A percentile compares a stretch with the other conserved stretches of the same genome.
Evolutionary conservation across 2,113 vertebrate genomes (phyloP).

Genomic region (Struthidea cinerea): DNA sequence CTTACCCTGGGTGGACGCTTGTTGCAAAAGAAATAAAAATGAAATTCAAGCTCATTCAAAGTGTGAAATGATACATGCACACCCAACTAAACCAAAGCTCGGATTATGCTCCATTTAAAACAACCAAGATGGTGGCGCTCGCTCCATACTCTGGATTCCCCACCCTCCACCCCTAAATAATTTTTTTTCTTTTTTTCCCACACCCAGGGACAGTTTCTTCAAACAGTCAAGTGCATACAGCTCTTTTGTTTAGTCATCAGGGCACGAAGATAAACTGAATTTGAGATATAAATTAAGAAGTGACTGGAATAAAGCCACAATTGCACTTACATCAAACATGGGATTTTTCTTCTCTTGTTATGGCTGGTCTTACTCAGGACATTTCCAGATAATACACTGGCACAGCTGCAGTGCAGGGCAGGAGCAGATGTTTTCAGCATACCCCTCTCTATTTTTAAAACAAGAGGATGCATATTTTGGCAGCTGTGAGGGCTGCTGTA

Average conservation of each 20-base stretch:
- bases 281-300: conserved; percentile 43
- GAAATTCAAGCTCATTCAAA: not conserved
- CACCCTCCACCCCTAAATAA: not conserved
- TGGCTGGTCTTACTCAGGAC: conserved; percentile 12
- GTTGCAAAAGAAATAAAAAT: not conserved
- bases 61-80: not conserved
- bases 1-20: not conserved
- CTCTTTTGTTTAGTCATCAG: conserved; percentile 51
- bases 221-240: conserved; percentile 35
- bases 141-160: not conserved
- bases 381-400: conserved; percentile 26
- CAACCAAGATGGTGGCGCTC: not conserved
- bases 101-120: not conserved
- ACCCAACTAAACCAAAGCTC: not conserved
- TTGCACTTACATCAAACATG: conserved; percentile 40
- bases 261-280: conserved; percentile 42
- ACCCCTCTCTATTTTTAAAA: not conserved
- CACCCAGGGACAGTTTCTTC: conserved; percentile 49
- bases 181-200: not conserved
- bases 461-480: conserved; percentile 30
- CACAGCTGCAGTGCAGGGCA: conserved; percentile 33
- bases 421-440: not conserved
- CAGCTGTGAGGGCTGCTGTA: conserved; percentile 4
- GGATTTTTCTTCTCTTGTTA: conserved; percentile 12
- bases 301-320: conserved; percentile 58